These are phyloP conservation scores for Sakesphorus luctuosus DNA, from an alignment of 2,113 vertebrate genomes.

Conservation along the genomic window DNA sequence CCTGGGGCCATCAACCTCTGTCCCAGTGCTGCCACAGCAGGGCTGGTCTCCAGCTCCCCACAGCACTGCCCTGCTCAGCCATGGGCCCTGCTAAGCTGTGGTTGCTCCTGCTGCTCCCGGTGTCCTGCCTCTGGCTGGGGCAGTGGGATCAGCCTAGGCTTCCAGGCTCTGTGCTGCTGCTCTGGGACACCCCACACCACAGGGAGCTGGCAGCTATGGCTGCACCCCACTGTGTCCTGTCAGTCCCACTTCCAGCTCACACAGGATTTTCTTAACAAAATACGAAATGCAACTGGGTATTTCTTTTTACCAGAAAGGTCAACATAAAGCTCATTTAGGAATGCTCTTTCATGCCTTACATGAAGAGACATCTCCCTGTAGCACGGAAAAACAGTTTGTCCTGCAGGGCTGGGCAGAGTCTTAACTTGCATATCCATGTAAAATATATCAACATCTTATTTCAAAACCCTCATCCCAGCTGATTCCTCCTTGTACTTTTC, in stretches of 20 bases:
- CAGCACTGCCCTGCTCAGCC: not conserved
- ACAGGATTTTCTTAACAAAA: not conserved
- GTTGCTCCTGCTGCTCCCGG: not conserved
- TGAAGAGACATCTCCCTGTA: not conserved
- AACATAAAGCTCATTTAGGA: not conserved
- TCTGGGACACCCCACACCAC: fast-evolving
- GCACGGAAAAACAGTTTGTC: not conserved
- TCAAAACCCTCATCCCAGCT: not conserved
- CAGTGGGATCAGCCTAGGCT: not conserved
- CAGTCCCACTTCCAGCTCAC: not conserved
- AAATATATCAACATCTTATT: not conserved
- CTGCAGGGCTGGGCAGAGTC: not conserved
- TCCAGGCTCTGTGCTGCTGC: not conserved
- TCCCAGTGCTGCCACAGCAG: not conserved
- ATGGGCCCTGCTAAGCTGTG: not conserved
- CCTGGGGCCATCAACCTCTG: not conserved
- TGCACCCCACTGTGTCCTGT: not conserved
- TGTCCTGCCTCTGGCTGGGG: not conserved
- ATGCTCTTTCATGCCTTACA: not conserved
- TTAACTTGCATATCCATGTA: not conserved
- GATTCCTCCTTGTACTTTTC: not conserved
- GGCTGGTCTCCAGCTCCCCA: not conserved
- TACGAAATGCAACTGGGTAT: not conserved
- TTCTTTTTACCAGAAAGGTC: not conserved
- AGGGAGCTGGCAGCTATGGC: not conserved